Conservation (phyloP, 2,888 invertebrate species). For the Pandemis cinnamomeana region DNA sequence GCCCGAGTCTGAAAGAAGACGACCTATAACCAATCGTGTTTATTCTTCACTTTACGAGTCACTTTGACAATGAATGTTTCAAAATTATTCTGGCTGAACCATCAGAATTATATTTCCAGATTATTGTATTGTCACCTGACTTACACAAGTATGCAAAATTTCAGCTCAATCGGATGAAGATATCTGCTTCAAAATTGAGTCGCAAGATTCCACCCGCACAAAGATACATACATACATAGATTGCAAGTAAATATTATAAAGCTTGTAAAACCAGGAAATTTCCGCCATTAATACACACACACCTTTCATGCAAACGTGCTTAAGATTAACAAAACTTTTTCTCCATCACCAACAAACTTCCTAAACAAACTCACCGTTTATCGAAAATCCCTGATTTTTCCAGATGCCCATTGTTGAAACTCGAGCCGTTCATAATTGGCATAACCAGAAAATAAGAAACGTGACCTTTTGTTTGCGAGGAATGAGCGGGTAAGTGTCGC, state of each 20-base stretch:
- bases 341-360: not conserved
- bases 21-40: slow-evolving; percentile 59
- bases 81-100: not conserved
- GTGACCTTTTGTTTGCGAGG: slow-evolving; percentile 50
- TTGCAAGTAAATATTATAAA: too few relatives aligned
- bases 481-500: slow-evolving; percentile 52
- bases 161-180: too few relatives aligned
- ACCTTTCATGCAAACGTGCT: too few relatives aligned
- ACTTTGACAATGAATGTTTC: not conserved
- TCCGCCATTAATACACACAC: too few relatives aligned
- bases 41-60: slow-evolving; percentile 20
- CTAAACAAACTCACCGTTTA: not conserved
- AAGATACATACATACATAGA: too few relatives aligned
- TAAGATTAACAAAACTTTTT: too few relatives aligned
- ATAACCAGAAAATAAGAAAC: slow-evolving; percentile 47
- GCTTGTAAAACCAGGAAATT: too few relatives aligned
- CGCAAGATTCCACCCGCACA: too few relatives aligned
- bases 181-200: too few relatives aligned
- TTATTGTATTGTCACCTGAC: too few relatives aligned
- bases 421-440: slow-evolving; percentile 14
- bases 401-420: slow-evolving; percentile 19
- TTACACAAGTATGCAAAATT: too few relatives aligned
- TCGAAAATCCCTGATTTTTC: not conserved
- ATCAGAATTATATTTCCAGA: too few relatives aligned
- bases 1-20: slow-evolving; percentile 57